Evolutionary conservation across 2,797 vertebrate species (phyloP).

Genomic region (Neoniphon sammara): DNA sequence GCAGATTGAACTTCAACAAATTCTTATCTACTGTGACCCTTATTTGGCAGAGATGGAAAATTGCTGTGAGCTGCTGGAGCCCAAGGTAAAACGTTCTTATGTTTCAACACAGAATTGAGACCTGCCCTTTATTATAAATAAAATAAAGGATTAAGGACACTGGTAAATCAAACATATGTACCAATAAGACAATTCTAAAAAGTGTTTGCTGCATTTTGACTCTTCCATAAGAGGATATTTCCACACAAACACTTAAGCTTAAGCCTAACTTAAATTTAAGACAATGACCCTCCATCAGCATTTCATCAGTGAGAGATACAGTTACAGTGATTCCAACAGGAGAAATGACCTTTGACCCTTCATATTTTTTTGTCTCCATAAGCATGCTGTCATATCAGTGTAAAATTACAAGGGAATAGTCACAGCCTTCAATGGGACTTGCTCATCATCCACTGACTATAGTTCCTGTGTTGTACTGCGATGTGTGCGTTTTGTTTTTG

Average conservation of each 20-base stretch:
- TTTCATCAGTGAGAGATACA: constrained; percentile 68
- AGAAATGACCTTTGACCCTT: constrained; percentile 68
- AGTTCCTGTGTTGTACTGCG: constrained; percentile 1
- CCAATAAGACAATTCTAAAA: not conserved
- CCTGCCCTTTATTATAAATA: not conserved
- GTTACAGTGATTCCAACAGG: constrained; percentile 66
- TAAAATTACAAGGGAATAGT: constrained; percentile 54
- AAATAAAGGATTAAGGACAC: no score
- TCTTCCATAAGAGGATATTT: not conserved
- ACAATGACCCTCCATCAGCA: constrained; percentile 42
- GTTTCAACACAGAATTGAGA: not conserved
- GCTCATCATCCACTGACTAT: constrained; percentile 4
- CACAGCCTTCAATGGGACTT: constrained; percentile 35
- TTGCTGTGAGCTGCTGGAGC: constrained; percentile 88
- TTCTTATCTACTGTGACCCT: constrained; percentile 92
- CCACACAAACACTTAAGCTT: no score
- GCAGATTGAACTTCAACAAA: constrained; percentile 92
- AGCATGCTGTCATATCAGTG: constrained; percentile 60
- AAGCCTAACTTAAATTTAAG: no score
- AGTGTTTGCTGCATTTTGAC: constrained; percentile 10
- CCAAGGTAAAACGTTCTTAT: constrained; percentile 81
- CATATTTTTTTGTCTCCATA: constrained; percentile 46
- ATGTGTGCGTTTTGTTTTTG: not conserved
- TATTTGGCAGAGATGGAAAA: constrained; percentile 86
- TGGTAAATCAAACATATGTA: no score